Evolutionary conservation across 2,113 vertebrate genomes (phyloP), one percentile per base, ranked within the genome.

Genomic region (Gavia stellata): DNA sequence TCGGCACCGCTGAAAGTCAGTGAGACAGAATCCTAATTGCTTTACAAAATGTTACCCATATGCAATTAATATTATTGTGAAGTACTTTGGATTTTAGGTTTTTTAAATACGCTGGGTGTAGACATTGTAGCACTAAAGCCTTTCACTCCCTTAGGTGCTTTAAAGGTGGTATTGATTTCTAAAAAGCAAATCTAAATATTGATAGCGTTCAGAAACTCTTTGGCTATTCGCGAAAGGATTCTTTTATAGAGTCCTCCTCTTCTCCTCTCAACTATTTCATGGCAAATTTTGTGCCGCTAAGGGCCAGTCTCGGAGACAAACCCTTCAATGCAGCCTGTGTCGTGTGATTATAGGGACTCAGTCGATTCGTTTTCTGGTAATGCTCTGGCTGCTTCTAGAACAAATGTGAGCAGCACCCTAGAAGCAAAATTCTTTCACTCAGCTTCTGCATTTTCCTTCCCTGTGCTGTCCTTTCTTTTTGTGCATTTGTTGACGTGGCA

Each of bases 361-460:
- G 16, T 14, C 40, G 49, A 88, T 85, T 81, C 40, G 25, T 36
- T 20, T 92, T 74, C 56, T 68, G 42, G 42, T 20, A 78, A 82
- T 21, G 68, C 55, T 77, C 78, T 67, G 65, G 80, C 85, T 85
- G 95, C 95, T 95, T 93, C 88, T 74, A 91, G 92, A 97, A 94
- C 66, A 93, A 88, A 96, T 50, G 81, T 79, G 93, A 97, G 81
- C 16, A 28, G 93, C 88, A 88, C 55, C 75, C 81, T 74, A 91
- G 67, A 95, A 95, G 49, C 62, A 63, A 97, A 95, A 90, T 38
- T 2, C 83, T 70, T 97, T 93, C 68, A 86, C 80, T 95, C 88
- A 59, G 67, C 61, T 90, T 53, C 95, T 92, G 50, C 40, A 24
- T 86, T 92, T 79, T 68, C 89, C 79, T 96, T 89, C 81, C 84